Percentiles rank a stretch among this genome's conserved stretches.
Evolutionary conservation across 2,888 invertebrate genomes (phyloP).

Genomic region (Ariolimax columbianus): DNA sequence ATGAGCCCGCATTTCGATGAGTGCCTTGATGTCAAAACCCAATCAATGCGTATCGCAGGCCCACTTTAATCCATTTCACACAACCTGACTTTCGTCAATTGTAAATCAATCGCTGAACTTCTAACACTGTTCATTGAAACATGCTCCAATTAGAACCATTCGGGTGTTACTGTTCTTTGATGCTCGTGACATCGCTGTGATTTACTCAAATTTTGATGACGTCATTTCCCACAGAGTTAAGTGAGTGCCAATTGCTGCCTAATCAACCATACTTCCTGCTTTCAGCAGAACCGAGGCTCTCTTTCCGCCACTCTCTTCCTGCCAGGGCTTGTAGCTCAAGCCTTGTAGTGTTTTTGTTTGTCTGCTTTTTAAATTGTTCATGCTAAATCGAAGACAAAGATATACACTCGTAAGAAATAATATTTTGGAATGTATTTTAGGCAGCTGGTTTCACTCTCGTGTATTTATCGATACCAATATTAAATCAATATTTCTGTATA

Average conservation of each 20-base stretch:
- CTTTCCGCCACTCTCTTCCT: constrained; percentile 43
- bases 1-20: constrained; percentile 21
- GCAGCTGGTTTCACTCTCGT: neutral
- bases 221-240: constrained; percentile 43
- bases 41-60: constrained; percentile 25
- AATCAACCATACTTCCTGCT: constrained; percentile 42
- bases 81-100: constrained; percentile 32
- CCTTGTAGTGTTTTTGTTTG: neutral
- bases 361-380: neutral
- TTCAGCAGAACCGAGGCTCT: constrained; percentile 23
- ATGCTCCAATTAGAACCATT: constrained; percentile 29
- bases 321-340: neutral
- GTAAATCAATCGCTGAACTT: constrained; percentile 40
- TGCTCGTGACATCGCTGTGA: constrained; percentile 43
- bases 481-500: neutral
- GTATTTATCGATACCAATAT: neutral
- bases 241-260: constrained; percentile 44
- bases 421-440: neutral
- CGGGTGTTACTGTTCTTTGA: constrained; percentile 31
- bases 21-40: constrained; percentile 11
- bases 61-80: constrained; percentile 33
- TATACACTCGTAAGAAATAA: neutral
- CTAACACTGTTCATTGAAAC: constrained; percentile 20
- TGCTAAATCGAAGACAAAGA: neutral
- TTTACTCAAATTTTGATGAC: constrained; percentile 49